phyloP scores from a whole-genome alignment of 2,888 invertebrate genomes.

The Ennomos erosarius region DNA sequence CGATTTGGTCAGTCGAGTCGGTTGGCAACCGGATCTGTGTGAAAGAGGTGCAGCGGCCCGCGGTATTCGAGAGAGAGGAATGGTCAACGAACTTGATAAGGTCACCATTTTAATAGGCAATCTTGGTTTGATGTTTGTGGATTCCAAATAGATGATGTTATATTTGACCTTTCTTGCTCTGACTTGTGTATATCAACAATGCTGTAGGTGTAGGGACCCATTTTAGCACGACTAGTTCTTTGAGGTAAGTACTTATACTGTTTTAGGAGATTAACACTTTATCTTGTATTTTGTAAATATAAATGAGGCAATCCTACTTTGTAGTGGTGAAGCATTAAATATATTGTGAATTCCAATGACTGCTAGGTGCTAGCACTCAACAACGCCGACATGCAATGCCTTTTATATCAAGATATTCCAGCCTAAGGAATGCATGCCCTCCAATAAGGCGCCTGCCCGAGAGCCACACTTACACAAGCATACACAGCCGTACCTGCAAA shows the following conservation, averaged over 20 bases:
- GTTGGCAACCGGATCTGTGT: conserved; percentile 21
- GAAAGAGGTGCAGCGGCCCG: conserved; percentile 20
- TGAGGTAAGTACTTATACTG: too few species aligned
- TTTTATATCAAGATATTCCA: conserved; percentile 25
- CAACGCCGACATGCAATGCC: conserved; percentile 10
- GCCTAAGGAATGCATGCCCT: conserved; percentile 29
- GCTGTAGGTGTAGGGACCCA: too few species aligned
- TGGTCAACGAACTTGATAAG: conserved; percentile 38
- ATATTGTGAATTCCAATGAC: not conserved
- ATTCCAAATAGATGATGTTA: conserved; percentile 20
- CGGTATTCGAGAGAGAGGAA: conserved; percentile 28
- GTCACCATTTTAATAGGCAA: conserved; percentile 17
- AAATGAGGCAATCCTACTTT: too few species aligned
- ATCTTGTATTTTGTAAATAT: too few species aligned
- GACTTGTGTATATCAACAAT: too few species aligned
- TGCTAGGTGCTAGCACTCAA: conserved; percentile 5
- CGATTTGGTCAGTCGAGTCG: conserved; percentile 12
- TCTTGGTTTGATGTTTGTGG: conserved; percentile 11
- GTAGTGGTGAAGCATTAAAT: too few species aligned
- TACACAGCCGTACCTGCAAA: conserved; percentile 43
- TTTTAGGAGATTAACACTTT: too few species aligned
- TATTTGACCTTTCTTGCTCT: conserved; percentile 7
- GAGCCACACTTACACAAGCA: conserved; percentile 27
- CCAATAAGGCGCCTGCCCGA: conserved; percentile 18
- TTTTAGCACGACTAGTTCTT: too few species aligned